A percentile compares a stretch with the other conserved stretches of the same genome.
phyloP scores from a whole-genome alignment of 2,113 vertebrate genomes.

The Choloepus hoffmanni region DNA sequence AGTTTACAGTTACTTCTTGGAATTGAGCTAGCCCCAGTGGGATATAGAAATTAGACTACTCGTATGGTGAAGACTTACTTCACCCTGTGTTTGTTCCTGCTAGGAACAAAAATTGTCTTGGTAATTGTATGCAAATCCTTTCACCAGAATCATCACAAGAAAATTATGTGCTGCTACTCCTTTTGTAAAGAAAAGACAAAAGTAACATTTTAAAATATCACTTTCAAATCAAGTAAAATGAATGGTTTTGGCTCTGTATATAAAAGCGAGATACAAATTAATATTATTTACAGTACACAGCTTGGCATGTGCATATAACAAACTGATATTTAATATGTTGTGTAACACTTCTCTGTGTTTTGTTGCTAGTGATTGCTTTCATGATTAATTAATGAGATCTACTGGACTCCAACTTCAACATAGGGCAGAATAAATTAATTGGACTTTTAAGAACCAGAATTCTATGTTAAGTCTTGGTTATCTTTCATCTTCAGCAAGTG shows the following conservation, averaged over 20 bases:
- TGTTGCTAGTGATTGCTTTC: constrained; percentile 47
- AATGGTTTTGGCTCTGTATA: constrained; percentile 69
- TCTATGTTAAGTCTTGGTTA: not conserved
- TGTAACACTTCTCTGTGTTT: constrained; percentile 63
- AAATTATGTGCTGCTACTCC: constrained; percentile 76
- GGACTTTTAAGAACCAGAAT: constrained; percentile 36
- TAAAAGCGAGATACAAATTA: constrained; percentile 73
- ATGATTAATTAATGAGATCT: constrained; percentile 72
- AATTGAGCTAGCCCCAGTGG: constrained; percentile 80
- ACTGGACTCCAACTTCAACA: constrained; percentile 33
- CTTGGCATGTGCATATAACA: constrained; percentile 42
- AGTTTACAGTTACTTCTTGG: constrained; percentile 84
- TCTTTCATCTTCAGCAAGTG: not conserved
- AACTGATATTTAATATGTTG: constrained; percentile 64
- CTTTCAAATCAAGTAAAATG: constrained; percentile 78
- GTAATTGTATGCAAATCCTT: constrained; percentile 87
- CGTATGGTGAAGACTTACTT: constrained; percentile 82
- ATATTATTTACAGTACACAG: constrained; percentile 72
- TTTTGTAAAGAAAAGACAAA: constrained; percentile 74
- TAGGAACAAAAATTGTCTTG: constrained; percentile 84
- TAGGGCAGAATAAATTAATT: constrained; percentile 25
- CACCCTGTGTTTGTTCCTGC: constrained; percentile 82
- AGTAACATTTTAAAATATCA: constrained; percentile 74
- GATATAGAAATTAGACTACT: constrained; percentile 86
- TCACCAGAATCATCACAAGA: constrained; percentile 80